Conservation (phyloP, 1,140 invertebrate species). For the Panagrolaimus sp. region DNA sequence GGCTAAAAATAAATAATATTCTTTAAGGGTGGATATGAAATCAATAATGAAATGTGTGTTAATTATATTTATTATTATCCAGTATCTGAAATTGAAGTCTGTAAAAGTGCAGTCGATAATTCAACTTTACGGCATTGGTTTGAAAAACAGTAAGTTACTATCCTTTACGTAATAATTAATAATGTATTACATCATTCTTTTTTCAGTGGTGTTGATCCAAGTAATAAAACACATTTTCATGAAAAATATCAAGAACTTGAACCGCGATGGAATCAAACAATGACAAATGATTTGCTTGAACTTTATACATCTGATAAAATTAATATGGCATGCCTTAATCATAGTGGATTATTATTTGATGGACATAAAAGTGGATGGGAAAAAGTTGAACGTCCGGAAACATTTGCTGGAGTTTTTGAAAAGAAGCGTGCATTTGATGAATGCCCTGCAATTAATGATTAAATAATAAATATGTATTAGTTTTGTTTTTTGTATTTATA, state of each 20-base stretch:
- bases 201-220: no score
- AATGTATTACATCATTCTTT: no score
- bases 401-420: constrained; percentile 18
- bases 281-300: constrained; percentile 25
- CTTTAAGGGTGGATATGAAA: constrained; percentile 74
- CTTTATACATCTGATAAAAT: constrained; percentile 35
- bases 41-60: constrained; percentile 99
- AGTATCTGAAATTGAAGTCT: constrained; percentile 80
- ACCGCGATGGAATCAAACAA: neutral
- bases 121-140: constrained; percentile 32
- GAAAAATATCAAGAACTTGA: neutral
- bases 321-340: constrained; percentile 36
- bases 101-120: constrained; percentile 81
- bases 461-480: neutral
- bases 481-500: no score
- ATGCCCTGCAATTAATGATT: constrained; percentile 38
- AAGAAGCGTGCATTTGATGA: constrained; percentile 18
- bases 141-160: constrained; percentile 27
- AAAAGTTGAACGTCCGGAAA: constrained; percentile 16
- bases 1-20: no score
- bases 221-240: no score
- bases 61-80: constrained; percentile 99
- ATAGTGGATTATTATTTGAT: constrained; percentile 30
- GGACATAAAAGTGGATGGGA: constrained; percentile 19
- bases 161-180: no score